Conservation (phyloP, 2,113 vertebrate species). For the Pachypanchax playfairii region DNA sequence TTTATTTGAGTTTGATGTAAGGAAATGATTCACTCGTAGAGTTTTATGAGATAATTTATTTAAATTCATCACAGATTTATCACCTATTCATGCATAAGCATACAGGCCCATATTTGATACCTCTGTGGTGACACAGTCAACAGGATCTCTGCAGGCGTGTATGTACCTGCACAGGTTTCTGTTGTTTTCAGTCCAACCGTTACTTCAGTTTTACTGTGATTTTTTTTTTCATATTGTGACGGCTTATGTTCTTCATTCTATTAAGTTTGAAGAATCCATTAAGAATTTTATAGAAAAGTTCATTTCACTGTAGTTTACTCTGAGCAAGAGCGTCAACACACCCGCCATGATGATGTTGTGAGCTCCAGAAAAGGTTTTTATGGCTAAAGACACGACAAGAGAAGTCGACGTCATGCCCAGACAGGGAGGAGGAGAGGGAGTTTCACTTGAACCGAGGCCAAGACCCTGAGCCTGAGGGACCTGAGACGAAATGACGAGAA, state of each 20-base stretch:
- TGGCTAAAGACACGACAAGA: constrained; percentile 8
- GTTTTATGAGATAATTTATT: constrained; percentile 15
- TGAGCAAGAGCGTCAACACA: not conserved
- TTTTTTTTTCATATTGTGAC: constrained; percentile 14
- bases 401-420: constrained; percentile 10
- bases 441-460: constrained; percentile 80
- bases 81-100: not conserved
- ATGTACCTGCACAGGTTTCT: constrained; percentile 79
- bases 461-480: constrained; percentile 32
- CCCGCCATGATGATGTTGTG: not conserved
- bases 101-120: constrained; percentile 29
- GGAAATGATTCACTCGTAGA: no score
- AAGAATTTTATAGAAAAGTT: not conserved
- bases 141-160: constrained; percentile 64
- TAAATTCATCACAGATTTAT: constrained; percentile 6
- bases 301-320: not conserved
- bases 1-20: no score
- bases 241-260: constrained; percentile 11
- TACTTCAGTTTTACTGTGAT: constrained; percentile 38
- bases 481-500: constrained; percentile 8
- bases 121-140: constrained; percentile 30
- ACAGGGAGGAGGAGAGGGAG: constrained; percentile 49
- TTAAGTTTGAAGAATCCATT: not conserved
- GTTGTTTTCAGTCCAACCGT: constrained; percentile 78
- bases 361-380: not conserved